Conservation (phyloP, 2,113 vertebrate genomes). For the Sorex araneus region DNA sequence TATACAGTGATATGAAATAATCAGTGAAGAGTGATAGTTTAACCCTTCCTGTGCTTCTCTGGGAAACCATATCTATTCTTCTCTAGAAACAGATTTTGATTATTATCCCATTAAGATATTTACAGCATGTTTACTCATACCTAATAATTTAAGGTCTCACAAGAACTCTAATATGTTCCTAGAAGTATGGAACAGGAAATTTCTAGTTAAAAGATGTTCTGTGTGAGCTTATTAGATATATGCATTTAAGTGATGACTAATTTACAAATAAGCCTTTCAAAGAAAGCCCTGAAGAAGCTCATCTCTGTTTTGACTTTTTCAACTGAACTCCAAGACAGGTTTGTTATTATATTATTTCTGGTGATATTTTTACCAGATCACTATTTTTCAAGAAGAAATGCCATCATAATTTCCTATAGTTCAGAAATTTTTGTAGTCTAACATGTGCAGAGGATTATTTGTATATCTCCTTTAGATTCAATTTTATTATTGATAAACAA, state of each 20-base stretch:
- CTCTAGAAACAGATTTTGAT: constrained; percentile 51
- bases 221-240: background rate
- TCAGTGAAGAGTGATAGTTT: constrained; percentile 88
- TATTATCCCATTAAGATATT: constrained; percentile 32
- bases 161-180: background rate
- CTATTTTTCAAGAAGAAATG: constrained; percentile 59
- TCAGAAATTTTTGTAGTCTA: constrained; percentile 53
- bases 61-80: constrained; percentile 83
- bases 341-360: constrained; percentile 33
- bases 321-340: constrained; percentile 41
- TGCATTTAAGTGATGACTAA: background rate
- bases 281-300: constrained; percentile 40
- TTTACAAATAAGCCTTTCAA: constrained; percentile 5
- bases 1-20: constrained; percentile 89
- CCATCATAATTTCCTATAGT: constrained; percentile 39
- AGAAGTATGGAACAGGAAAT: background rate
- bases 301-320: constrained; percentile 64
- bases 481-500: constrained; percentile 37
- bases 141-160: background rate
- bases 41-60: constrained; percentile 86
- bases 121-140: background rate
- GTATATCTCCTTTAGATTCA: constrained; percentile 56
- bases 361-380: constrained; percentile 59
- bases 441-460: constrained; percentile 7
- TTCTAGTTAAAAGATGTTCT: constrained; percentile 46